Conservation (phyloP, 2,113 vertebrate species). For the Synodontis membranacea region DNA sequence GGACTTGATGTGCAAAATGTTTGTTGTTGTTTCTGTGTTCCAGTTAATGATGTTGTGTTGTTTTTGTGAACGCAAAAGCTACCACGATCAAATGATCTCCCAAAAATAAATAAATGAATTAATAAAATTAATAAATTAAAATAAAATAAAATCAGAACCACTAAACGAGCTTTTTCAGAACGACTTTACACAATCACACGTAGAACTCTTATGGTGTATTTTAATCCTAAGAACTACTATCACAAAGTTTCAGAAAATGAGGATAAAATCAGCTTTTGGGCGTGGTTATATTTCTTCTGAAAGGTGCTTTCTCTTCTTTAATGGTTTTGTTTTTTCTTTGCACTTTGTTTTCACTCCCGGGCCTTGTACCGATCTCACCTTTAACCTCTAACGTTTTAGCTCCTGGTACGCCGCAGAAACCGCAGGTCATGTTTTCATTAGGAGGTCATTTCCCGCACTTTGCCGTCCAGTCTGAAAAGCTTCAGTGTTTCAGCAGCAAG, state of each 20-base stretch:
- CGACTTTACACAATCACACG: too few species aligned
- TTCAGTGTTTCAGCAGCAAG: not conserved
- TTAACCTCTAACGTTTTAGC: not conserved
- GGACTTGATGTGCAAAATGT: too few species aligned
- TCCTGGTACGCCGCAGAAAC: not conserved
- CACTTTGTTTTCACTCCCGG: too few species aligned
- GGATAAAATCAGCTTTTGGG: too few species aligned
- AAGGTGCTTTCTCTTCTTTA: not conserved
- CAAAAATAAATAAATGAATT: too few species aligned
- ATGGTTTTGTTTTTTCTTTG: too few species aligned
- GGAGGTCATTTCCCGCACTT: not conserved
- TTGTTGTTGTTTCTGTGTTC: not conserved
- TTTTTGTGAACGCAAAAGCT: not conserved
- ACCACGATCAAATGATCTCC: not conserved
- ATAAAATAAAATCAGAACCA: too few species aligned
- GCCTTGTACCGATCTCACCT: too few species aligned
- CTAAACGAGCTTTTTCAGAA: too few species aligned
- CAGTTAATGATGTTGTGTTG: not conserved
- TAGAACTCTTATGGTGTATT: not conserved
- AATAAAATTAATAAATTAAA: too few species aligned
- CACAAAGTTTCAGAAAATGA: not conserved
- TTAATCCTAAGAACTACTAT: not conserved
- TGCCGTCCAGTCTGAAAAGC: not conserved
- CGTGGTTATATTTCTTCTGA: too few species aligned
- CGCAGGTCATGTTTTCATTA: not conserved